phyloP scores from a whole-genome alignment of 37 sponge, comb jelly and placozoan genomes.

The Halisarca cf. caerulea region DNA sequence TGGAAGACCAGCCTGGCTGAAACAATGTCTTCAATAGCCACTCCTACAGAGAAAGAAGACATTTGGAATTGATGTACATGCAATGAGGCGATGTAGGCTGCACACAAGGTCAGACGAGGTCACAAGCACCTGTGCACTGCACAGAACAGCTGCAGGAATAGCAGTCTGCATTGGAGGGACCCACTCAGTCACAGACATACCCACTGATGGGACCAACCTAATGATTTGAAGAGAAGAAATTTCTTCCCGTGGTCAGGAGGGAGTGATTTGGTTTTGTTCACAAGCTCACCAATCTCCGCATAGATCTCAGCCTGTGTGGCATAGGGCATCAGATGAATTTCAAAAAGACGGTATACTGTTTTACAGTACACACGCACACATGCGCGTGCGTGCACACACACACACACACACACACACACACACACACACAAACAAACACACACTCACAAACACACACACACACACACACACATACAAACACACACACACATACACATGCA shows the following conservation, averaged over 20 bases:
- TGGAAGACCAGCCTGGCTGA: conserved; percentile 75
- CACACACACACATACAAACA: no score
- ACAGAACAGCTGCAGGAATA: background rate
- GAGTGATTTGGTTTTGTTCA: conserved; percentile 39
- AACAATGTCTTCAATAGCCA: conserved; percentile 90
- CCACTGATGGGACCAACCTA: conserved; percentile 56
- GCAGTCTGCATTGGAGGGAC: background rate
- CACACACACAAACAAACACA: no score
- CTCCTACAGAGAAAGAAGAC: conserved; percentile 42
- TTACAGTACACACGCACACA: no score
- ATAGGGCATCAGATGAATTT: background rate
- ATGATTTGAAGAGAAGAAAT: conserved; percentile 75
- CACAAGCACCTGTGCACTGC: background rate
- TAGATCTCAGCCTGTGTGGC: conserved; percentile 48
- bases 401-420: no score
- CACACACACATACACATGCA: no score
- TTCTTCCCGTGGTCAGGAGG: conserved; percentile 61
- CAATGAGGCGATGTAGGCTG: no score
- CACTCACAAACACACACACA: no score
- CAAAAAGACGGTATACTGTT: no score
- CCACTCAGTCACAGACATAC: no score
- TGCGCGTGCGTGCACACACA: no score
- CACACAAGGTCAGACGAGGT: no score
- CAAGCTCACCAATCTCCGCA: conserved; percentile 79
- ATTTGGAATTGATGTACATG: background rate